These are phyloP conservation scores for Gymnopithys bicolor DNA, from an alignment of 2,797 vertebrate species.

Conservation along the genomic window DNA sequence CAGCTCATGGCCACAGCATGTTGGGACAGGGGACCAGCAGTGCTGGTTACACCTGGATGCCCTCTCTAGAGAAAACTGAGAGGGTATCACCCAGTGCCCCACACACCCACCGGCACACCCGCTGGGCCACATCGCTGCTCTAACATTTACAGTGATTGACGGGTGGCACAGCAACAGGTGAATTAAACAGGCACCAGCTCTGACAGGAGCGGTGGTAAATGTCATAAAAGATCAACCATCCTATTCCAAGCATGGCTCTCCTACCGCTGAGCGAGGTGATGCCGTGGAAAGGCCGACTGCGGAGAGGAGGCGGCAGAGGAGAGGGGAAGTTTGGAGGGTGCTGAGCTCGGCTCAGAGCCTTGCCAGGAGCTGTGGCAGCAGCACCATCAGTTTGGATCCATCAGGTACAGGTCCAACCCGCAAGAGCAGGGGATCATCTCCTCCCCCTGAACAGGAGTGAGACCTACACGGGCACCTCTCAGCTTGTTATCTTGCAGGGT, in stretches of 20 bases:
- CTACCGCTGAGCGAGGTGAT: background rate
- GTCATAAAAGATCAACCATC: slow-evolving; percentile 66
- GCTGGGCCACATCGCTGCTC: background rate
- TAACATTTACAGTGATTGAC: slow-evolving; percentile 34
- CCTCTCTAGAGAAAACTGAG: fast-evolving
- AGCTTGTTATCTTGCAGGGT: fast-evolving
- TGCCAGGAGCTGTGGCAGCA: fast-evolving
- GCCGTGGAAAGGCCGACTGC: slow-evolving; percentile 26
- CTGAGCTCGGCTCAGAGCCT: background rate
- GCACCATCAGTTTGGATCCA: background rate
- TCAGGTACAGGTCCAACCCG: fast-evolving
- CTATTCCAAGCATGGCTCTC: background rate
- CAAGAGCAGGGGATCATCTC: fast-evolving
- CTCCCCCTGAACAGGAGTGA: fast-evolving
- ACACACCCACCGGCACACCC: fast-evolving
- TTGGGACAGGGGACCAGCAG: background rate
- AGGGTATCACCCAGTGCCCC: background rate
- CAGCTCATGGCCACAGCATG: background rate
- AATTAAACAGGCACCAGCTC: slow-evolving; percentile 27
- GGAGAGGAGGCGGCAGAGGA: background rate
- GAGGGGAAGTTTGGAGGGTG: background rate
- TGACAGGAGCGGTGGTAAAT: slow-evolving; percentile 43
- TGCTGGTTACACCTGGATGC: fast-evolving
- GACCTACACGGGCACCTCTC: too few species aligned
- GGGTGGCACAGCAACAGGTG: slow-evolving; percentile 58